Evolutionary conservation across 1,140 invertebrate genomes (phyloP).

Genomic region (Lordiphosa clarofinis): DNA sequence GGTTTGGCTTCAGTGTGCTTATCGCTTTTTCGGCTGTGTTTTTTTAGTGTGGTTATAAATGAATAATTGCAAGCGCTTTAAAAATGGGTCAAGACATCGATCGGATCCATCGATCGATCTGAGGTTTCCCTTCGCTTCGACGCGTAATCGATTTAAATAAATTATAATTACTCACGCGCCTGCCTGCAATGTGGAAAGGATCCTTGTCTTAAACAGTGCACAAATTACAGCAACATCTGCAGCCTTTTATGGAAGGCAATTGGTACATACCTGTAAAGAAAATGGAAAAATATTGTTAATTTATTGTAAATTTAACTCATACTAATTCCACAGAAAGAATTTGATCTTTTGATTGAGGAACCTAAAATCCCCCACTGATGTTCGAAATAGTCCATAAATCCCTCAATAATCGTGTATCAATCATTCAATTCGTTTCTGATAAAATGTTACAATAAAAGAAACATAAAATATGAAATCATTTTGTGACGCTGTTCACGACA

Average conservation of each 20-base stretch:
- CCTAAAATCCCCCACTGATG: conserved; percentile 1
- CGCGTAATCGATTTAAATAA: conserved; percentile 72
- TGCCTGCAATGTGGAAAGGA: conserved; percentile 11
- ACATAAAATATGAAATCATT: conserved; percentile 48
- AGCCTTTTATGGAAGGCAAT: conserved; percentile 3
- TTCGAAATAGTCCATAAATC: conserved; percentile 21
- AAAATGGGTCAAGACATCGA: conserved; percentile 51
- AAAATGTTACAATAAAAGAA: conserved; percentile 12
- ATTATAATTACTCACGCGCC: conserved; percentile 70
- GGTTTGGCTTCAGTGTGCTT: conserved; percentile 42
- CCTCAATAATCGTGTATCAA: conserved; percentile 29
- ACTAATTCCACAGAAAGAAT: conserved; percentile 3
- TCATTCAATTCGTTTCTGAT: too few relatives aligned
- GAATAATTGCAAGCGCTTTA: conserved; percentile 55
- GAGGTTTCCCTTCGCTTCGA: conserved; percentile 44
- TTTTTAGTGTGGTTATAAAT: conserved; percentile 60
- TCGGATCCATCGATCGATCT: conserved; percentile 42
- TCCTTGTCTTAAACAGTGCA: conserved; percentile 30
- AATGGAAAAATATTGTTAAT: conserved; percentile 23
- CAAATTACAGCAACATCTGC: conserved; percentile 12
- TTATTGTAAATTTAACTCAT: conserved; percentile 7
- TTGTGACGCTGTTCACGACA: conserved; percentile 34
- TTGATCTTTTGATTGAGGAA: background rate
- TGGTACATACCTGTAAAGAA: conserved; percentile 62
- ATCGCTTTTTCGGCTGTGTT: conserved; percentile 25